phyloP scores from a whole-genome alignment of 2,888 invertebrate genomes.

The Dioctria rufipes region DNA sequence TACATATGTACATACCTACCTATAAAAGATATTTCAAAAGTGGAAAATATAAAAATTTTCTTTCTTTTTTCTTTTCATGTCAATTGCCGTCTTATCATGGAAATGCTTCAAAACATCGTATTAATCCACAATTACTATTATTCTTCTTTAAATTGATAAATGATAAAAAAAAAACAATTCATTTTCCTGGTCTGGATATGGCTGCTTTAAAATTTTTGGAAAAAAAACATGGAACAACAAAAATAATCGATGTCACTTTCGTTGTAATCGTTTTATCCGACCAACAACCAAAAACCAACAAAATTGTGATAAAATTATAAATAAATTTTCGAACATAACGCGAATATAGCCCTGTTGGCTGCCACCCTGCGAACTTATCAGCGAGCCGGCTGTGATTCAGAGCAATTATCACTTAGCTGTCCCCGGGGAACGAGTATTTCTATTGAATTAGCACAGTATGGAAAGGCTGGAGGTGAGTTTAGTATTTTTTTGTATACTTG shows the following conservation, averaged over 20 bases:
- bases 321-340: neutral
- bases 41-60: neutral
- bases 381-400: slow-evolving; percentile 92
- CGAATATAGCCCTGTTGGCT: slow-evolving; percentile 84
- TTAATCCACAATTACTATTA: too few species aligned
- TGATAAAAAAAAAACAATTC: too few species aligned
- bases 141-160: too few species aligned
- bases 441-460: slow-evolving; percentile 92
- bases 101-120: neutral
- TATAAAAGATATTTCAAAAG: neutral
- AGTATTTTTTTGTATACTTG: neutral
- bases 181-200: too few species aligned
- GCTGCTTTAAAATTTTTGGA: too few species aligned
- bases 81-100: neutral
- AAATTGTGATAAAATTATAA: slow-evolving; percentile 10
- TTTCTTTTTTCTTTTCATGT: slow-evolving; percentile 4
- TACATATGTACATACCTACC: too few species aligned
- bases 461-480: slow-evolving; percentile 73
- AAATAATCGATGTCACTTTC: neutral
- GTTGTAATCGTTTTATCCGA: neutral
- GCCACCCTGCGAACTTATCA: slow-evolving; percentile 93
- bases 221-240: neutral
- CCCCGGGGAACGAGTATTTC: slow-evolving; percentile 93
- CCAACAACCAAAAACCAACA: neutral
- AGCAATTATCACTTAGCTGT: slow-evolving; percentile 88